Evolutionary conservation across 2,113 vertebrate species (phyloP), one percentile per base, ranked within the genome.

Genomic region (Leuciscus idus): DNA sequence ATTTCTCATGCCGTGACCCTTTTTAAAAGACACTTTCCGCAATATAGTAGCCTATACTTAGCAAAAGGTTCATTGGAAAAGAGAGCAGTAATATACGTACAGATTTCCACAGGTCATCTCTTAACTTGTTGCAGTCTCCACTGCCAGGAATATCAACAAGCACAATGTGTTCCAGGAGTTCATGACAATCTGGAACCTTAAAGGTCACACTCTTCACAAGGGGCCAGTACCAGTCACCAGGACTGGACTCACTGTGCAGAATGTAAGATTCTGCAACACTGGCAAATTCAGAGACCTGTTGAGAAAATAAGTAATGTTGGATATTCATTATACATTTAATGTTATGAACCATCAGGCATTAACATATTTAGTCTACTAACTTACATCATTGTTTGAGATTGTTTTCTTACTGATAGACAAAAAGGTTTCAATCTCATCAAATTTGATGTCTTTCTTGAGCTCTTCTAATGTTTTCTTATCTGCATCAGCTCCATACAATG

Each of bases 401-500:
- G 6, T 85, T 85, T 79, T 79, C 1, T 13, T 43, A 23, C 1
- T 5, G 17, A 6, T 43, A 11, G 4, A 21, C n/a, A 80, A 62
- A 55, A 85, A 70, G 6, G 79, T 30, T 12, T 62, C 28, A 50
- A 85, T 85, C 33, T 66, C 62, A 19, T 17, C 4, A 55, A 55
- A 19, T 55, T 19, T 55, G 5, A 2, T 17, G 19, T 55, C 52
- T 0, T 55, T 55, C 62, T 52, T 80, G 26, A 85, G 62, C 4
- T 79, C 30, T 21, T 80, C 61, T 19, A 43, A 12, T 21, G 46
- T 43, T 9, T 30, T 57, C 33, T 26, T 55, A 8, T 36, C 28
- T 79, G 21, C 76, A 19, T 57, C 50, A 13, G 19, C 76, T 55
- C 84, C 84, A 85, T 80, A 85, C 23, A 85, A 11, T 17, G 84